Evolutionary conservation across 2,113 vertebrate species (phyloP).

Genomic region (Bucco capensis): DNA sequence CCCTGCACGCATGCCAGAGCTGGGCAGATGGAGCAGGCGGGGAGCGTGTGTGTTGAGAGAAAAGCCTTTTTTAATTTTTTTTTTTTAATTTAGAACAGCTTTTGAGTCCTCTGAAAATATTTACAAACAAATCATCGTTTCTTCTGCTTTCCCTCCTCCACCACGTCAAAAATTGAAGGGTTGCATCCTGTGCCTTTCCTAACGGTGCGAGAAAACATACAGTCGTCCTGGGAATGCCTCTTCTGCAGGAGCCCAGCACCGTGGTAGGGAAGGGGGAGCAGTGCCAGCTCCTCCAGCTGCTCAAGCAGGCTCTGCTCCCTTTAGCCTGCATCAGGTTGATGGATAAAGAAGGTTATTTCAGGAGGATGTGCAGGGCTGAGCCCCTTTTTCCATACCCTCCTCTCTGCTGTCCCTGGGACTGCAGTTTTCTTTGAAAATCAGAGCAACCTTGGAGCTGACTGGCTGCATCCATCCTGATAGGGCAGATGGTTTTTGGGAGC

Average conservation of each 20-base stretch:
- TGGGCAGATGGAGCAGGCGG: neutral
- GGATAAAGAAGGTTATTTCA: neutral
- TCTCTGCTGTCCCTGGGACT: neutral
- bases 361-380: neutral
- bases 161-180: conserved; percentile 18
- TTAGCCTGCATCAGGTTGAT: neutral
- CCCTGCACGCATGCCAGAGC: fast-evolving
- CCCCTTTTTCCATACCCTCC: neutral
- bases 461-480: neutral
- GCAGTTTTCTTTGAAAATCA: neutral
- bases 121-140: conserved; percentile 38
- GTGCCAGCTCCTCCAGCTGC: neutral
- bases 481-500: fast-evolving
- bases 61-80: neutral
- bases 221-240: neutral
- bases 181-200: conserved; percentile 13
- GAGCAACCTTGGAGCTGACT: neutral
- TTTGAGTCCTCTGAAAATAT: conserved; percentile 42
- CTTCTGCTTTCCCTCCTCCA: conserved; percentile 55
- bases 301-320: fast-evolving
- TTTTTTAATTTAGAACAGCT: conserved; percentile 12
- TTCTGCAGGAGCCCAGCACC: neutral
- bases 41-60: neutral
- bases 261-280: fast-evolving
- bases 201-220: neutral